phyloP scores from a whole-genome alignment of 2,797 vertebrate species.

The Malacoraja senta region DNA sequence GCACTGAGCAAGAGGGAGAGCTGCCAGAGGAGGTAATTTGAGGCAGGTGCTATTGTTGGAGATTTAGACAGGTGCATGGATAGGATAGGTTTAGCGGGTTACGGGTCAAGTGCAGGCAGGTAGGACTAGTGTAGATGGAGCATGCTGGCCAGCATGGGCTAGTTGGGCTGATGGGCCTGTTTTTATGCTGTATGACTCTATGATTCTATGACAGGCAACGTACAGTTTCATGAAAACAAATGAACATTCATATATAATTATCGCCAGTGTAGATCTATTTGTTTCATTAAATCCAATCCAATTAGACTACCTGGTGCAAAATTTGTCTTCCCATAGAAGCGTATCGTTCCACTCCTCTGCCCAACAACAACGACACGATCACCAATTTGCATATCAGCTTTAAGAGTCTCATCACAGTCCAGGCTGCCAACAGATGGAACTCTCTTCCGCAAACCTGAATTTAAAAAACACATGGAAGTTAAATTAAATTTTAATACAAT shows the following conservation, averaged over 20 bases:
- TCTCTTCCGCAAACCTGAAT: constrained; percentile 59
- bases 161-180: too few species aligned
- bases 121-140: too few species aligned
- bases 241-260: not conserved
- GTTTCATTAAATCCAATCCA: constrained; percentile 37
- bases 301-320: constrained; percentile 83
- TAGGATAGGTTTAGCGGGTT: too few species aligned
- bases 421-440: constrained; percentile 60
- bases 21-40: too few species aligned
- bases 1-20: not conserved
- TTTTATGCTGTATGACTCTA: too few species aligned
- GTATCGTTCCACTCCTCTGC: constrained; percentile 79
- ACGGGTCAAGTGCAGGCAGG: too few species aligned
- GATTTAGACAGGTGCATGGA: too few species aligned
- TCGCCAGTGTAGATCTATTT: not conserved
- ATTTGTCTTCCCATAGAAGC: constrained; percentile 80
- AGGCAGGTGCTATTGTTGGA: too few species aligned
- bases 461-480: constrained; percentile 37
- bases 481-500: not conserved
- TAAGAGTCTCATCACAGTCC: constrained; percentile 49
- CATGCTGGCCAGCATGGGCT: too few species aligned
- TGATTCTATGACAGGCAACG: not conserved
- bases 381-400: constrained; percentile 56
- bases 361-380: constrained; percentile 88
- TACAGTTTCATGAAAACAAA: not conserved